A percentile compares a stretch with the other conserved stretches of the same genome.
These are phyloP conservation scores for Zaprionus ghesquierei DNA, from an alignment of 1,140 invertebrate genomes.

Conservation along the genomic window DNA sequence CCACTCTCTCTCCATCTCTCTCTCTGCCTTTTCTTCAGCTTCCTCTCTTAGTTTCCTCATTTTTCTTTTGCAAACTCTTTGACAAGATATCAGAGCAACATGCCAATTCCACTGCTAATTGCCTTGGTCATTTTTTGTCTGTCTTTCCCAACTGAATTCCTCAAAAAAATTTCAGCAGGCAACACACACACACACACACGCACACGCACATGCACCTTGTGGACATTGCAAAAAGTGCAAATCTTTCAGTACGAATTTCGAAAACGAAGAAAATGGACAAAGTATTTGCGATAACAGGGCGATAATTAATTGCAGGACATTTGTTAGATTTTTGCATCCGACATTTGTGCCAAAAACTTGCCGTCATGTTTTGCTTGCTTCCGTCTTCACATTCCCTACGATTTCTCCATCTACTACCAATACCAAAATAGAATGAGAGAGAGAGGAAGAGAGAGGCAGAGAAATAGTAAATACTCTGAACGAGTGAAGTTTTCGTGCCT, in stretches of 20 bases:
- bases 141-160: background rate
- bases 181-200: background rate
- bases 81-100: background rate
- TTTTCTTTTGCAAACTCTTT: background rate
- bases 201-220: background rate
- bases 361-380: slow-evolving; percentile 57
- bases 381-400: slow-evolving; percentile 40
- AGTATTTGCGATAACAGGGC: slow-evolving; percentile 13
- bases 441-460: no score
- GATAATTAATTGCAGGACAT: slow-evolving; percentile 71
- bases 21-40: background rate
- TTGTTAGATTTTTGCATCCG: slow-evolving; percentile 57
- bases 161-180: slow-evolving; percentile 1
- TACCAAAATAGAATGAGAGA: background rate
- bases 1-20: background rate
- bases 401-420: background rate
- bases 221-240: background rate
- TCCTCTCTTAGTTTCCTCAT: background rate
- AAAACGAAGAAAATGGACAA: background rate
- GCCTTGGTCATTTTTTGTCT: background rate
- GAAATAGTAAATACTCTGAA: slow-evolving; percentile 8
- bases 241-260: background rate
- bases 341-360: slow-evolving; percentile 59
- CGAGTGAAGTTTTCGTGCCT: slow-evolving; percentile 1
- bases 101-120: slow-evolving; percentile 26